Evolutionary conservation across 2,888 invertebrate species (phyloP).

Genomic region (Thysanoteuthis rhombus): DNA sequence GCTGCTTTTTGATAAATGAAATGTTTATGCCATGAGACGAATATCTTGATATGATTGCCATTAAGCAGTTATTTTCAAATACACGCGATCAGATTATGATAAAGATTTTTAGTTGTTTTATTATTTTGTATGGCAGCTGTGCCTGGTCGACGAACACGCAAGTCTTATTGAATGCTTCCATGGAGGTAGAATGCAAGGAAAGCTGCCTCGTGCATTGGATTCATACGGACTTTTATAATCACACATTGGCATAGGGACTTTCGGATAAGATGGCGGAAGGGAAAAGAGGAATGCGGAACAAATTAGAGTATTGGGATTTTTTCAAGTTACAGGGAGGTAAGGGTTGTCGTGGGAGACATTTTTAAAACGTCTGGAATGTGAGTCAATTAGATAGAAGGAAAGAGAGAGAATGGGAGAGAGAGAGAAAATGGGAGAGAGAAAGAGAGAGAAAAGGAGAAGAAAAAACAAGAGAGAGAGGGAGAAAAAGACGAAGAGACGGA

Average conservation of each 20-base stretch:
- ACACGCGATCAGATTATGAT: conserved; percentile 12
- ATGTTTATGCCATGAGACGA: not conserved
- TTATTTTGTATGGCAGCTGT: not conserved
- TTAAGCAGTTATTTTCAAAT: not conserved
- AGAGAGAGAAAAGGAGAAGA: no score
- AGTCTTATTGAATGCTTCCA: not conserved
- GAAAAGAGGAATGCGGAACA: not conserved
- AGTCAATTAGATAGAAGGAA: no score
- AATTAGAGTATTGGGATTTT: no score
- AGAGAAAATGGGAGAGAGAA: no score
- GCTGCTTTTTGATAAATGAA: not conserved
- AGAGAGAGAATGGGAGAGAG: no score
- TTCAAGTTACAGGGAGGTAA: no score
- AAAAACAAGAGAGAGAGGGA: no score
- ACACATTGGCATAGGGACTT: no score
- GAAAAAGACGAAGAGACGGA: no score
- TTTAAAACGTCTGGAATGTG: no score
- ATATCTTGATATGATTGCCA: not conserved
- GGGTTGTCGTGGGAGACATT: not conserved
- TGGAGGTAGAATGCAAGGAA: not conserved
- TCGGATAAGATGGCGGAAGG: not conserved
- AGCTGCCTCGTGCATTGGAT: not conserved
- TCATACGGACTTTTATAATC: not conserved
- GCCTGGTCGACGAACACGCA: not conserved
- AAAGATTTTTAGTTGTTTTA: not conserved